A percentile compares a stretch with the other conserved stretches of the same genome.
Conservation (phyloP, 2,888 invertebrate species). For the Augochlorella aurata region DNA sequence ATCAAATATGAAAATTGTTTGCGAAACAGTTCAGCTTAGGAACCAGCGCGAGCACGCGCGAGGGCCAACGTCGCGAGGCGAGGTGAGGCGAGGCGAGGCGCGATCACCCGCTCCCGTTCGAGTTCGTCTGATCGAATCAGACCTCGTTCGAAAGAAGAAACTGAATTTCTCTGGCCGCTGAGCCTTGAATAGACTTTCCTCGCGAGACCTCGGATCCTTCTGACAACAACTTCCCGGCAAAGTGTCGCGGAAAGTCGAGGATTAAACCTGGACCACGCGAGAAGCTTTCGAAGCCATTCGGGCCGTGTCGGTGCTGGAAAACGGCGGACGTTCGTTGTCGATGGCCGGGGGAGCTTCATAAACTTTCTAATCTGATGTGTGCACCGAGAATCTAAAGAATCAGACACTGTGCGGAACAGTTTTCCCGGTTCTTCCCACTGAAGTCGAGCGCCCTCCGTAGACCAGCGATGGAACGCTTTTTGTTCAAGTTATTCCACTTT, state of each 20-base stretch:
- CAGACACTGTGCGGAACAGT: no score
- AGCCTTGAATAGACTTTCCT: constrained; percentile 1
- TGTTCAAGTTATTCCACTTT: no score
- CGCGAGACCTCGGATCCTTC: background rate
- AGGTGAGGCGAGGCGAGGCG: background rate
- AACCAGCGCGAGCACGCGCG: background rate
- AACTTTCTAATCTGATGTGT: no score
- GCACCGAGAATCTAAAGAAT: no score
- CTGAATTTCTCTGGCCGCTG: constrained; percentile 7
- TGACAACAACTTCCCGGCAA: background rate
- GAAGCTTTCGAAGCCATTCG: background rate
- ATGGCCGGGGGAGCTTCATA: background rate
- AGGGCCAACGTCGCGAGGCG: background rate
- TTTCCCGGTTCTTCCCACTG: no score
- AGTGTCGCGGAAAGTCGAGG: background rate
- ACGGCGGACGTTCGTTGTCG: background rate
- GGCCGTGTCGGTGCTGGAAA: background rate
- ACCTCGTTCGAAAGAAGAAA: constrained; percentile 6
- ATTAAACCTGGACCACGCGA: background rate
- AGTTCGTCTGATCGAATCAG: constrained; percentile 14
- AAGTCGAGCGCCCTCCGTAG: no score
- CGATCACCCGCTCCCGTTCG: background rate
- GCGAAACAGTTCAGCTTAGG: constrained; percentile 42
- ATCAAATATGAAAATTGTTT: constrained; percentile 51
- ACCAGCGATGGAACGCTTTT: no score